Evolutionary conservation across 2,797 vertebrate genomes (phyloP).

Genomic region (Centroberyx gerrardi): DNA sequence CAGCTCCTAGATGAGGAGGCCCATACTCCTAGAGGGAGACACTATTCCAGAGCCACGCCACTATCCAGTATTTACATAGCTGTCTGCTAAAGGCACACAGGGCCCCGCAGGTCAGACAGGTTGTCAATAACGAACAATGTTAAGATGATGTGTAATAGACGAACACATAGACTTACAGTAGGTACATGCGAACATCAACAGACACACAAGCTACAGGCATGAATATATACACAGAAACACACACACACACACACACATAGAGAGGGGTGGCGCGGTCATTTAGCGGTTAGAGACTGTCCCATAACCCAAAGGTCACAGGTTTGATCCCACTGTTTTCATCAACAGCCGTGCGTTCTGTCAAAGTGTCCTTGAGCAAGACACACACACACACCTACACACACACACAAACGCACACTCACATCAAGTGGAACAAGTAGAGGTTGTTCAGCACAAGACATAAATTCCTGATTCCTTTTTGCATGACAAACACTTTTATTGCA

Average conservation of each 20-base stretch:
- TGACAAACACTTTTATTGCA: too few relatives aligned
- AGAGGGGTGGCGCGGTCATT: too few relatives aligned
- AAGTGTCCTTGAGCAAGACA: not conserved
- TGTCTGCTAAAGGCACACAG: conserved; percentile 28
- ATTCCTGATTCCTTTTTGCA: too few relatives aligned
- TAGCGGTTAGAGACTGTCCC: not conserved
- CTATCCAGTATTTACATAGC: conserved; percentile 44
- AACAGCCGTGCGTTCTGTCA: too few relatives aligned
- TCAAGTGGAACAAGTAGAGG: not conserved
- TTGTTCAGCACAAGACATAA: too few relatives aligned
- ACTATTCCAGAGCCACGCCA: conserved; percentile 28
- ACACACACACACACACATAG: too few relatives aligned
- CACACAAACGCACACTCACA: not conserved
- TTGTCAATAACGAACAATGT: conserved; percentile 60
- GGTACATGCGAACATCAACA: conserved; percentile 1
- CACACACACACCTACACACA: not conserved
- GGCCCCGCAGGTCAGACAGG: conserved; percentile 47
- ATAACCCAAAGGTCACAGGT: not conserved
- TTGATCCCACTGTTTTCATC: not conserved
- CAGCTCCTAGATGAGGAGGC: conserved; percentile 41
- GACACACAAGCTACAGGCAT: not conserved
- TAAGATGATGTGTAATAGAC: conserved; percentile 49
- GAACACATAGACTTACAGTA: conserved; percentile 30
- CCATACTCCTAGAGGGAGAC: conserved; percentile 30
- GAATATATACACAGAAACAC: not conserved